Evolutionary conservation across 2,113 vertebrate genomes (phyloP).

Genomic region (Lophius piscatorius): DNA sequence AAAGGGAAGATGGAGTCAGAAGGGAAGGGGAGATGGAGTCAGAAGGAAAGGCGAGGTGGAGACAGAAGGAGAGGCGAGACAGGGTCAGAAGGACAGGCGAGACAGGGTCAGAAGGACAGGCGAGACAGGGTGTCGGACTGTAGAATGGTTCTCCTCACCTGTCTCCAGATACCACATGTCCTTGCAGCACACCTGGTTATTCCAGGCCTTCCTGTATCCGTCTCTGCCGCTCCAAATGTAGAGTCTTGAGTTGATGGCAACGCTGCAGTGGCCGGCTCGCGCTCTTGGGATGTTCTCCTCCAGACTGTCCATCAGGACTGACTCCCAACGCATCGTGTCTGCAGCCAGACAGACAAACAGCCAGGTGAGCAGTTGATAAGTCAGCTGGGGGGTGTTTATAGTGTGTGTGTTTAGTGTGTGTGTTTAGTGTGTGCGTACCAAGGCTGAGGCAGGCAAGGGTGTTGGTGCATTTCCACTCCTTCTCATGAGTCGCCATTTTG

Average conservation of each 20-base stretch:
- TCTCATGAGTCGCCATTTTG: conserved; percentile 91
- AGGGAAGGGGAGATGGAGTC: too few species aligned
- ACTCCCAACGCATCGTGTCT: conserved; percentile 88
- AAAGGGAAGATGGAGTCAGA: too few species aligned
- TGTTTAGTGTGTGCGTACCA: conserved; percentile 57
- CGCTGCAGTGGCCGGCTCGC: conserved; percentile 87
- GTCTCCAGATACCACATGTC: conserved; percentile 90
- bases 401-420: background rate
- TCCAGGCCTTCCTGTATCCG: conserved; percentile 91
- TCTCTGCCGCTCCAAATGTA: conserved; percentile 90
- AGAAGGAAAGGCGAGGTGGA: too few species aligned
- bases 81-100: background rate
- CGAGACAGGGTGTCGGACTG: background rate
- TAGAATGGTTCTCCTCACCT: background rate
- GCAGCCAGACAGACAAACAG: background rate
- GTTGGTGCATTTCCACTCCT: conserved; percentile 94
- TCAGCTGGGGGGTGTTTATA: too few species aligned
- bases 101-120: background rate
- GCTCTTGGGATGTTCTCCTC: conserved; percentile 88
- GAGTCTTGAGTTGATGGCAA: conserved; percentile 86
- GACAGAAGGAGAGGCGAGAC: background rate
- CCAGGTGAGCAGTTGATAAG: too few species aligned
- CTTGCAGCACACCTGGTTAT: conserved; percentile 93
- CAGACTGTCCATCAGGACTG: conserved; percentile 85
- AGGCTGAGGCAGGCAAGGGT: conserved; percentile 89